Evolutionary conservation across 2,888 invertebrate genomes (phyloP), one percentile per base, ranked within the genome.

Genomic region (Scaptomyza flava): DNA sequence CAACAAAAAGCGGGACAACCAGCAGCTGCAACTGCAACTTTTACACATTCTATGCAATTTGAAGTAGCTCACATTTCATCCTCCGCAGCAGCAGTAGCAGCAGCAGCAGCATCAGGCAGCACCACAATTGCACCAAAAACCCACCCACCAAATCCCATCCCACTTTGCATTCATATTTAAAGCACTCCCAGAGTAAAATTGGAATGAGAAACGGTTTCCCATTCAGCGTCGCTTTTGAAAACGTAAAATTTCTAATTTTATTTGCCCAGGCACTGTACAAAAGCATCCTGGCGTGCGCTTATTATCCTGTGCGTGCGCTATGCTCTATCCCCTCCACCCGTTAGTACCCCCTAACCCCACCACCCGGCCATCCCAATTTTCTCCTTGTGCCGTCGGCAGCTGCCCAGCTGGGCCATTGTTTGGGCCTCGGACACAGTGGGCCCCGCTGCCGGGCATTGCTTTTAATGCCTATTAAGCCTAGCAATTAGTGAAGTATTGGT

Each of bases 171-270:
- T 87, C 85, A 83, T 84, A 84, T 81, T 87, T 81, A 87, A 87
- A 77, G 72, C 71, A 51, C 63, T 43, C 77, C 47, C 47, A 41
- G 6, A 8, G 6, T 2, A 9, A 45, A 53, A 42, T 17, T 59
- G 64, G 52, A 4, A 9, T 41, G 41, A 41, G 41, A 41, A 17
- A 38, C 51, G 45, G 48, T 63, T 76, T 66, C 17, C 64, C 68
- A 70, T 79, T 74, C 81, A 71, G 60, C 48, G 68, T 34, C 74
- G 78, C 63, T 80, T 80, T 79, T 74, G 65, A 81, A 79, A 82
- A 84, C 85, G 85, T 84, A 79, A 81, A 87, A 87, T 87, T 87
- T 84, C 85, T 87, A 87, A 82, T 82, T 82, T 82, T 84, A 82
- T 87, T 87, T 83, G 80, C 80, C 57, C 71, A 74, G 79, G 82